Conservation (phyloP, 2,113 vertebrate species). For the Antennarius striatus region DNA sequence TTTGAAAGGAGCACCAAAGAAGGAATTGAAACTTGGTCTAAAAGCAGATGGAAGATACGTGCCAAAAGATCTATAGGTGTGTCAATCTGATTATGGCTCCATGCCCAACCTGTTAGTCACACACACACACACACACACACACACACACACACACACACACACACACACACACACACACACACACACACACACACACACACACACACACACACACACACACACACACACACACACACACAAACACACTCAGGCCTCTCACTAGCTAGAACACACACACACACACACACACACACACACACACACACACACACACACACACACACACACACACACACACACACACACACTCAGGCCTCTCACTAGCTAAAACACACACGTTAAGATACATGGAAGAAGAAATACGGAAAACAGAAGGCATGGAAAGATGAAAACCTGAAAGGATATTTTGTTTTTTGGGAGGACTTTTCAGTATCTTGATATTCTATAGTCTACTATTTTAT, state of each 20-base stretch:
- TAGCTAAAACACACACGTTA: slow-evolving; percentile 8
- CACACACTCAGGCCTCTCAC: slow-evolving; percentile 30
- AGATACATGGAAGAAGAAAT: too few relatives aligned
- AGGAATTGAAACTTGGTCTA: too few relatives aligned
- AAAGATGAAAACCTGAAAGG: too few relatives aligned
- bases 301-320: background rate
- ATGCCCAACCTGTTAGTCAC: too few relatives aligned
- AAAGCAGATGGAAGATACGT: too few relatives aligned
- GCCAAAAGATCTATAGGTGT: too few relatives aligned
- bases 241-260: slow-evolving; percentile 21
- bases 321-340: slow-evolving; percentile 13
- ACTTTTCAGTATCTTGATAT: too few relatives aligned
- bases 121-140: background rate
- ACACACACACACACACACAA: slow-evolving; percentile 1
- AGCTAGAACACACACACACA: slow-evolving; percentile 18
- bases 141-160: slow-evolving; percentile 13
- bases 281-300: slow-evolving; percentile 10
- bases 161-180: slow-evolving; percentile 5
- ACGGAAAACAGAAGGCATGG: too few relatives aligned
- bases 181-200: slow-evolving; percentile 7
- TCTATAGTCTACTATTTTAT: too few relatives aligned
- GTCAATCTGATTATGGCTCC: too few relatives aligned
- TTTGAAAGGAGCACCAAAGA: too few relatives aligned
- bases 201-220: slow-evolving; percentile 3
- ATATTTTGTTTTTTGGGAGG: too few relatives aligned